These are phyloP conservation scores for Drosophila yakuba DNA, from an alignment of 1,140 invertebrate species.

Conservation along the genomic window DNA sequence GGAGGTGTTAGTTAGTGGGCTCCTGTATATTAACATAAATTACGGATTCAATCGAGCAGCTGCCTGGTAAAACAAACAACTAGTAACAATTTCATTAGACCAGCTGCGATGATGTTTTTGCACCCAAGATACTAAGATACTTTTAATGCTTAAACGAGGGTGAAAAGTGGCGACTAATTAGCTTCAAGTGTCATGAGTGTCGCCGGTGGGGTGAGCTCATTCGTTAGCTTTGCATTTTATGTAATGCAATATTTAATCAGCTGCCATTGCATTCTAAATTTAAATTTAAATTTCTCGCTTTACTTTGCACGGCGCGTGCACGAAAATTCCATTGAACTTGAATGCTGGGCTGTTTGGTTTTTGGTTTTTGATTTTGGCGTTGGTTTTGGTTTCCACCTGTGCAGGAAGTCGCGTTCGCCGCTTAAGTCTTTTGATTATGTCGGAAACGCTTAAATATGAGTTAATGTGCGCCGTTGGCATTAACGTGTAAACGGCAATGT, in stretches of 20 bases:
- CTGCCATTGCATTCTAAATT: slow-evolving; percentile 56
- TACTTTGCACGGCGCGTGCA: slow-evolving; percentile 39
- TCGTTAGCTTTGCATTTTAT: slow-evolving; percentile 48
- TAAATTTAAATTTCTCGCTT: slow-evolving; percentile 38
- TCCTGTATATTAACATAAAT: slow-evolving; percentile 69
- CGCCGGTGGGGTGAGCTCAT: slow-evolving; percentile 29
- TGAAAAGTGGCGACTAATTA: slow-evolving; percentile 64
- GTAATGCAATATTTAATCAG: slow-evolving; percentile 62
- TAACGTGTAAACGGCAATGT: slow-evolving; percentile 43
- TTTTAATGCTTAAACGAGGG: slow-evolving; percentile 57
- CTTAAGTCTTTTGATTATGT: slow-evolving; percentile 75
- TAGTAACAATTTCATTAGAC: slow-evolving; percentile 70
- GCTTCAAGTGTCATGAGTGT: slow-evolving; percentile 37
- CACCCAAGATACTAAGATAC: slow-evolving; percentile 26
- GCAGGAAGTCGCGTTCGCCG: slow-evolving; percentile 71
- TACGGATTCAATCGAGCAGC: slow-evolving; percentile 71
- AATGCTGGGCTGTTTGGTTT: slow-evolving; percentile 20
- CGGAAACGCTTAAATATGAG: slow-evolving; percentile 40
- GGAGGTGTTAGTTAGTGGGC: slow-evolving; percentile 28
- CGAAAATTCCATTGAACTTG: slow-evolving; percentile 70
- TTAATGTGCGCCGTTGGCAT: slow-evolving; percentile 40
- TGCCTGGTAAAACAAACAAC: slow-evolving; percentile 62
- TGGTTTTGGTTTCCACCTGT: slow-evolving; percentile 8
- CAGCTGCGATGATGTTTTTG: slow-evolving; percentile 35
- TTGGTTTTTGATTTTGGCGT: neutral